Evolutionary conservation across 2,888 invertebrate genomes (phyloP), one percentile per base, ranked within the genome.

Genomic region (Neoascia interrupta): DNA sequence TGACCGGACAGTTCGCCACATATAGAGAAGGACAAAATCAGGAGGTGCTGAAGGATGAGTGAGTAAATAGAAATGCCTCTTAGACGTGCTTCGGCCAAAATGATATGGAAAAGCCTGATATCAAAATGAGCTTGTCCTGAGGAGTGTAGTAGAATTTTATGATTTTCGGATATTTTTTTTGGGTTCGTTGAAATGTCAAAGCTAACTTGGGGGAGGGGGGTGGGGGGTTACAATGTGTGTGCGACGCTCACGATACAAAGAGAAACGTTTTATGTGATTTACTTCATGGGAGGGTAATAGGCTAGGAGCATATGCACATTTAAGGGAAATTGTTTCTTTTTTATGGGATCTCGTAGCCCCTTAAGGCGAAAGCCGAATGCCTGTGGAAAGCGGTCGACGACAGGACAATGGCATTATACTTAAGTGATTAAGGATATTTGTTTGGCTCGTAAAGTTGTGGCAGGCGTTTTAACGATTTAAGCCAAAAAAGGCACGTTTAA

Each of bases 281-380:
- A 60, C 43, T 34, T 18, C 31, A 34, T 16, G 56, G 36, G 13
- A 34, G 34, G 68, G 66, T 28, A 21, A 34, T 49, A 34, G 47
- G 39, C 39, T 41, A 69, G 47, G 11, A 39, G 34, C 51, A 58
- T 43, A 75, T 51, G 75, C 43, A 76, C 66, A 66, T 64, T 72
- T 72, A 16, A 53, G 21, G 21, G 39, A 72, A 64, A 60, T 66
- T 64, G 64, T 41, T 72, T 64, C 21, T 23, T 31, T 72, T 76
- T 76, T 72, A 72, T 60, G 72, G 31, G 23, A 37, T 39, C 34
- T 11, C 23, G 31, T 31, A 6, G 31, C 31, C 3, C 31, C 2
- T 5, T 26, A 26, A 26, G 4, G 26, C 26, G 26, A n/a, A n/a
- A 26, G 26, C 8, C 5, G 8, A 26, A 26, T 26, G 26, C 26